Conservation (phyloP, 2,113 vertebrate species). For the Pongo abelii region DNA sequence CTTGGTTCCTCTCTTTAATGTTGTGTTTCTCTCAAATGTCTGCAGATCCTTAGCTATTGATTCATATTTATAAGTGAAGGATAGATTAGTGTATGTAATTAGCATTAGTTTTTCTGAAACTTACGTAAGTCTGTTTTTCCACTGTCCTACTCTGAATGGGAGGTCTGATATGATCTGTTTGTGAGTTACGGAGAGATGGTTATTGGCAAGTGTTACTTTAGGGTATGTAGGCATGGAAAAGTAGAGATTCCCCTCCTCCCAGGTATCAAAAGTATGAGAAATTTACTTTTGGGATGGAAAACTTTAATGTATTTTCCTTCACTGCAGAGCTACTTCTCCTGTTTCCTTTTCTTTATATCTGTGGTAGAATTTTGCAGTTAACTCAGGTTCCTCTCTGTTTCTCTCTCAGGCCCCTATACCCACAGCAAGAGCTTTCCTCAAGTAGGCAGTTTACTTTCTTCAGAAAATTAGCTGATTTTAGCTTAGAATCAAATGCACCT, state of each 20-base stretch:
- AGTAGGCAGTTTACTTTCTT: not conserved
- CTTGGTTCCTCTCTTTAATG: conserved; percentile 3
- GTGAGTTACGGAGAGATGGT: not conserved
- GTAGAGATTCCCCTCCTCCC: not conserved
- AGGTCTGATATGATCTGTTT: not conserved
- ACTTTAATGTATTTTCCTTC: conserved; percentile 2
- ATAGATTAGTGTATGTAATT: not conserved
- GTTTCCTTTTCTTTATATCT: not conserved
- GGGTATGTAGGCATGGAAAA: not conserved
- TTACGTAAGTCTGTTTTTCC: not conserved
- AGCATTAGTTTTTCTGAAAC: not conserved
- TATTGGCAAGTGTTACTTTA: not conserved
- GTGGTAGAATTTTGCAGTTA: not conserved
- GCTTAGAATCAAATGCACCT: not conserved
- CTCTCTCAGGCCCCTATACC: not conserved
- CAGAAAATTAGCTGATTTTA: not conserved
- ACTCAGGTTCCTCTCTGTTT: not conserved
- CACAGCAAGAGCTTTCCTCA: not conserved
- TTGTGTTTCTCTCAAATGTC: not conserved
- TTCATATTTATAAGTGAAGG: not conserved
- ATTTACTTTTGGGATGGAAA: not conserved
- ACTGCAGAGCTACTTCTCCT: not conserved
- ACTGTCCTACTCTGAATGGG: not conserved
- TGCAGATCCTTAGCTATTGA: not conserved
- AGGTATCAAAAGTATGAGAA: not conserved